phyloP scores from a whole-genome alignment of 2,113 vertebrate genomes.

The Thalassoma bifasciatum region DNA sequence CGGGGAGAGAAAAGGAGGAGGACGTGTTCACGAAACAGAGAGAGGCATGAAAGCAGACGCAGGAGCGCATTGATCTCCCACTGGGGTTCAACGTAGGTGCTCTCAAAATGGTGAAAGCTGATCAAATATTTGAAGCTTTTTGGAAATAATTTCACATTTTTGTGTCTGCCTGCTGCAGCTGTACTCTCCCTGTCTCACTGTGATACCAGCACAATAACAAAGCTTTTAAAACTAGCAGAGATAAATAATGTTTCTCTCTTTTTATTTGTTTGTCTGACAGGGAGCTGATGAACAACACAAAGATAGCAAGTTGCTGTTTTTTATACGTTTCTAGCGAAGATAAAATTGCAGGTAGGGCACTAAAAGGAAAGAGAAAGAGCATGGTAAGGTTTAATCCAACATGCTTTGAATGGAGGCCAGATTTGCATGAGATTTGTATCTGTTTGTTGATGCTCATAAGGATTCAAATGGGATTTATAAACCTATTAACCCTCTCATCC shows the following conservation, averaged over 20 bases:
- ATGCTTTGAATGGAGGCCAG: conserved; percentile 29
- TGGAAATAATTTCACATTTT: conserved; percentile 2
- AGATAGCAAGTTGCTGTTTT: neutral
- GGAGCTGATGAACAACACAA: conserved; percentile 22
- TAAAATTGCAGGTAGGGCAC: neutral
- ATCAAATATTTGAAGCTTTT: conserved; percentile 30
- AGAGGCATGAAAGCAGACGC: conserved; percentile 48
- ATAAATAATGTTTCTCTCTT: neutral
- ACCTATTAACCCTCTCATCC: conserved; percentile 28
- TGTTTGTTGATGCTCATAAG: conserved; percentile 23
- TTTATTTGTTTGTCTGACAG: conserved; percentile 16
- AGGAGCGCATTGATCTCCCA: conserved; percentile 30
- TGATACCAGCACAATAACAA: conserved; percentile 4
- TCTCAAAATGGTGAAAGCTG: conserved; percentile 4
- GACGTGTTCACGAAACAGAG: neutral
- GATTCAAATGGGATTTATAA: conserved; percentile 37
- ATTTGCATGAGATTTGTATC: conserved; percentile 71
- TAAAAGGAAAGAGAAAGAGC: neutral
- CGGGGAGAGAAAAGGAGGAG: neutral
- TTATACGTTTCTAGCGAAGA: neutral
- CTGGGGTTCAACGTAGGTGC: neutral
- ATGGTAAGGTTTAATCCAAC: neutral
- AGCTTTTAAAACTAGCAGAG: neutral
- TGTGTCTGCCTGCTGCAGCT: neutral
- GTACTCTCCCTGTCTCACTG: neutral